Evolutionary conservation across 2,888 invertebrate genomes (phyloP), one percentile per base, ranked within the genome.

Genomic region (Dolomedes plantarius): DNA sequence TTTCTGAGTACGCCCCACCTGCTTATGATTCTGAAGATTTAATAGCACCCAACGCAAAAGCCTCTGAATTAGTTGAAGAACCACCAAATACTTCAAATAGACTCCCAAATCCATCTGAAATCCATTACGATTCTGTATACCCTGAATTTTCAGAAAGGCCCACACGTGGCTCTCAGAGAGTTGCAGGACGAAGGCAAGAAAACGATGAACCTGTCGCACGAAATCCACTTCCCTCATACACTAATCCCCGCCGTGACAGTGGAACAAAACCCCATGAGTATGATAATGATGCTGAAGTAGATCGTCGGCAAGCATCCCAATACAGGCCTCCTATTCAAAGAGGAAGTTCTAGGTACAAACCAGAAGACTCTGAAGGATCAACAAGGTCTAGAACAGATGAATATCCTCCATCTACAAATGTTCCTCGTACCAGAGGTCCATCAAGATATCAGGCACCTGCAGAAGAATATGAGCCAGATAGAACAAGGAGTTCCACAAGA

Each of bases 311-410:
- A 9, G 23, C 67, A 62, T 69, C 79, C 19, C 67, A 69, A 39
- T 79, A 79, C 28, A 41, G 79, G 13, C 79, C 79, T n/a, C 86
- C 86, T 46, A 64, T 86, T 27, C 78, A 78, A n/a, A 28, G 79
- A 65, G 16, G 31, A 6, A 31, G 71, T 2, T 64, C 71, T 6
- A 56, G 81, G 56, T 62, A 39, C 13, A 39, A 13, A 28, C 29
- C 71, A 16, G 72, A 41, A 29, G 41, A 64, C 36, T 41, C 64
- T 16, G 64, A 31, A 19, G 28, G 27, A 31, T 31, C 73, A 27
- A 23, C 31, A 31, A 56, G 64, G 16, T 72, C 72, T 23, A 29
- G 39, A 3, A 6, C n/a, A 32, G 1, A 32, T 19, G 7, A 16
- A 13, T 23, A 16, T 19, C n/a, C 68, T 11, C 62, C 67, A 31